Evolutionary conservation across 2,113 vertebrate genomes (phyloP).

Genomic region (Mirza zaza): DNA sequence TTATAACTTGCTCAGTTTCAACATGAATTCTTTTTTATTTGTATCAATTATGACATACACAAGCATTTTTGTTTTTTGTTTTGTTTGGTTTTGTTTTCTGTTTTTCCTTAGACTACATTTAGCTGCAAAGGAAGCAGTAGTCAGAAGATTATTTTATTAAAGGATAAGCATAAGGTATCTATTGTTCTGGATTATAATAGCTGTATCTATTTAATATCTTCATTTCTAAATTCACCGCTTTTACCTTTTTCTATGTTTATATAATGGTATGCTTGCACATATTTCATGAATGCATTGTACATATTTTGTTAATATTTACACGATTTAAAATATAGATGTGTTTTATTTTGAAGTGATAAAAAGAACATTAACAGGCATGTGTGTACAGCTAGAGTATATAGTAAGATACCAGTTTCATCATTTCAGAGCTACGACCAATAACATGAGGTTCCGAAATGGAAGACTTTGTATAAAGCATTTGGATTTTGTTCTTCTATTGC

Average conservation of each 20-base stretch:
- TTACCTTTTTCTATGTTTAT: slow-evolving; percentile 78
- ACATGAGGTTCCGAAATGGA: slow-evolving; percentile 33
- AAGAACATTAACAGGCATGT: slow-evolving; percentile 63
- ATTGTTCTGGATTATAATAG: background rate
- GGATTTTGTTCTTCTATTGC: background rate
- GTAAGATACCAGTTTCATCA: slow-evolving; percentile 64
- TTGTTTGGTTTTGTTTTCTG: background rate
- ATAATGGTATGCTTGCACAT: slow-evolving; percentile 74
- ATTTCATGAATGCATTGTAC: slow-evolving; percentile 79
- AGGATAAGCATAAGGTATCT: background rate
- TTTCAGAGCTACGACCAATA: slow-evolving; percentile 31
- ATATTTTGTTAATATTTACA: slow-evolving; percentile 83
- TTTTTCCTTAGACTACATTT: slow-evolving; percentile 65
- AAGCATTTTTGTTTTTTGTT: background rate
- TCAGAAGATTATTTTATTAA: slow-evolving; percentile 40
- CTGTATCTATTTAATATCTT: slow-evolving; percentile 49
- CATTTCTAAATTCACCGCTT: slow-evolving; percentile 66
- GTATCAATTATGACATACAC: background rate
- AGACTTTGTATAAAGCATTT: background rate
- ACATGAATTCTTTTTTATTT: background rate
- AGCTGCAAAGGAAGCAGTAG: slow-evolving; percentile 64
- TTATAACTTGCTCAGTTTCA: slow-evolving; percentile 25
- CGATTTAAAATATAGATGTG: slow-evolving; percentile 68
- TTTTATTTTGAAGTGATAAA: slow-evolving; percentile 75
- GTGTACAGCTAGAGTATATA: slow-evolving; percentile 70